A percentile compares a stretch with the other conserved stretches of the same genome.
Evolutionary conservation across 37 sponge, comb jelly and placozoan genomes (phyloP).

Genomic region (Hormiphora californensis): DNA sequence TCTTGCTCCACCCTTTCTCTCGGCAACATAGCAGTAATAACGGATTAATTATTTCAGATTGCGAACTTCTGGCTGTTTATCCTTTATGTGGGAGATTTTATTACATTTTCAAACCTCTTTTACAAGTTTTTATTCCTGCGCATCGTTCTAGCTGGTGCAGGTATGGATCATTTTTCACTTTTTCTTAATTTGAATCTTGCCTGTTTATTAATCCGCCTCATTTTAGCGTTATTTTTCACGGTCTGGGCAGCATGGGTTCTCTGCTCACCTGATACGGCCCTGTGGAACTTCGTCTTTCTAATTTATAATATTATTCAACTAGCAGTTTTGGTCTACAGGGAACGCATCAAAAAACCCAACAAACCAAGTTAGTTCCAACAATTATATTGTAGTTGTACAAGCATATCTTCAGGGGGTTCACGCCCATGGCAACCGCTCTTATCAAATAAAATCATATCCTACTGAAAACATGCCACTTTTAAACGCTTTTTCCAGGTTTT

Average conservation of each 20-base stretch:
- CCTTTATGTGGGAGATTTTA: slow-evolving; percentile 43
- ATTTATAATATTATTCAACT: background rate
- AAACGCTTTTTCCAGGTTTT: too few relatives aligned
- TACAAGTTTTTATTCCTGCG: background rate
- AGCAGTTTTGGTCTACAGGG: background rate
- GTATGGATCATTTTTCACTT: background rate
- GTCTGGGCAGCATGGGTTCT: slow-evolving; percentile 3
- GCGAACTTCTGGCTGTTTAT: slow-evolving; percentile 10
- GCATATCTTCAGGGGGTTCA: too few relatives aligned
- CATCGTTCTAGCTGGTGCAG: background rate
- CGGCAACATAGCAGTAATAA: background rate
- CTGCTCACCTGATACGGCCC: slow-evolving; percentile 23
- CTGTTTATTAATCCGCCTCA: too few relatives aligned
- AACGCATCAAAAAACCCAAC: background rate
- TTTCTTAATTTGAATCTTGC: background rate
- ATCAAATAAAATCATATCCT: too few relatives aligned
- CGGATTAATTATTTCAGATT: background rate
- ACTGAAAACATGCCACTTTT: too few relatives aligned
- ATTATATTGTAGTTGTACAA: too few relatives aligned
- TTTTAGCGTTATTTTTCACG: background rate
- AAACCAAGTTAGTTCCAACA: slow-evolving; percentile 42
- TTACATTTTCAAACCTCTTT: background rate
- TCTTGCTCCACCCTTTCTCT: background rate
- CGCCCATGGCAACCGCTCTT: too few relatives aligned
- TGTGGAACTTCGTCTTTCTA: background rate